These are phyloP conservation scores for Erebia ligea DNA, from an alignment of 2,888 invertebrate species.

Conservation along the genomic window DNA sequence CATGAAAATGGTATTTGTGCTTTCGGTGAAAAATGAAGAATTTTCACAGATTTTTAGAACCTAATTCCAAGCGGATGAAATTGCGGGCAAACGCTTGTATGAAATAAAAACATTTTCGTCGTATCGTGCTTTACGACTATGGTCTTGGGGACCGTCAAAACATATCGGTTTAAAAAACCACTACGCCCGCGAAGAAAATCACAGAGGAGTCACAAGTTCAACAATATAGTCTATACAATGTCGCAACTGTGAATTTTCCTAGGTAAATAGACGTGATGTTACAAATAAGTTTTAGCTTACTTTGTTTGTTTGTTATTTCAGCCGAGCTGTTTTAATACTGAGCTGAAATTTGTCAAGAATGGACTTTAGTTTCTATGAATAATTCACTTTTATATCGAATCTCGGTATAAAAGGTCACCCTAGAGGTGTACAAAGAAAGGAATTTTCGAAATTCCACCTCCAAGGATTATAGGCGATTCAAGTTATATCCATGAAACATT, in stretches of 20 bases:
- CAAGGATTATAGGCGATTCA: no score
- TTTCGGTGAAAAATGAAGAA: no score
- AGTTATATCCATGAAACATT: no score
- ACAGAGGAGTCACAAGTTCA: neutral
- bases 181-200: neutral
- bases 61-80: no score
- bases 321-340: neutral
- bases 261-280: slow-evolving; percentile 2
- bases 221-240: neutral
- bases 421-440: no score
- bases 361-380: neutral
- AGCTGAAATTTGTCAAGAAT: neutral
- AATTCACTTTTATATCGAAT: neutral
- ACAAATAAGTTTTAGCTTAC: slow-evolving; percentile 5
- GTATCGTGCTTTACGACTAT: no score
- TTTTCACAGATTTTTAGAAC: no score
- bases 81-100: no score
- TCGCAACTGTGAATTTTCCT: neutral
- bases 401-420: no score
- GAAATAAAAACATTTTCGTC: no score
- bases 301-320: neutral
- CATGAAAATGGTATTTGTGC: no score
- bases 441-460: no score
- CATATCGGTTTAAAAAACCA: neutral
- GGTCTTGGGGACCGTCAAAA: neutral